Evolutionary conservation across 2,888 invertebrate species (phyloP).

Genomic region (Cephus nigrinus): DNA sequence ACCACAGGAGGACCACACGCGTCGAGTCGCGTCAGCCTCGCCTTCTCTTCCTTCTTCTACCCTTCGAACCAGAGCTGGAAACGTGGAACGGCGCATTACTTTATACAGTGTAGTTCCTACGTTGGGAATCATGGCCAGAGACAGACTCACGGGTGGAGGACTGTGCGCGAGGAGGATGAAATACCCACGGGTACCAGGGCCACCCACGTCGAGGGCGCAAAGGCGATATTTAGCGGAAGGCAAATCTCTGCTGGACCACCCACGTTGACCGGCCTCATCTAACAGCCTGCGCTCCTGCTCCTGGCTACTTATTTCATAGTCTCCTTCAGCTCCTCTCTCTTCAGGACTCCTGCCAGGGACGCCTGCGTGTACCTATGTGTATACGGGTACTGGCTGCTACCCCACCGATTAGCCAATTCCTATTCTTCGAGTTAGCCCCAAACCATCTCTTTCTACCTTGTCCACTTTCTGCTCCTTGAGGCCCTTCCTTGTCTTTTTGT

Average conservation of each 20-base stretch:
- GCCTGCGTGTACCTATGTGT: background rate
- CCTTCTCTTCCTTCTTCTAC: conserved; percentile 13
- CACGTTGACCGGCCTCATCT: conserved; percentile 52
- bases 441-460: background rate
- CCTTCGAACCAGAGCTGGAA: conserved; percentile 4
- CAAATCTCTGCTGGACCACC: conserved; percentile 63
- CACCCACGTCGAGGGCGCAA: conserved; percentile 64
- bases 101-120: conserved; percentile 20
- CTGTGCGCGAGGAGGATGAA: conserved; percentile 29
- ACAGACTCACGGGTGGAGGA: conserved; percentile 1
- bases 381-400: background rate
- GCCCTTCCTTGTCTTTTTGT: background rate
- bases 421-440: conserved; percentile 7
- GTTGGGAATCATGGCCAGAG: conserved; percentile 15
- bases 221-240: conserved; percentile 66
- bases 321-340: conserved; percentile 14
- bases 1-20: conserved; percentile 53
- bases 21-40: conserved; percentile 38
- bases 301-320: conserved; percentile 55
- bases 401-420: conserved; percentile 10
- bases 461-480: background rate
- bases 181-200: conserved; percentile 40
- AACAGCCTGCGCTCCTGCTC: conserved; percentile 19
- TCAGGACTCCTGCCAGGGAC: background rate
- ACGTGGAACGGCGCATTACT: conserved; percentile 12